phyloP scores from a whole-genome alignment of 2,888 invertebrate genomes.

The Drosophila monieri region DNA sequence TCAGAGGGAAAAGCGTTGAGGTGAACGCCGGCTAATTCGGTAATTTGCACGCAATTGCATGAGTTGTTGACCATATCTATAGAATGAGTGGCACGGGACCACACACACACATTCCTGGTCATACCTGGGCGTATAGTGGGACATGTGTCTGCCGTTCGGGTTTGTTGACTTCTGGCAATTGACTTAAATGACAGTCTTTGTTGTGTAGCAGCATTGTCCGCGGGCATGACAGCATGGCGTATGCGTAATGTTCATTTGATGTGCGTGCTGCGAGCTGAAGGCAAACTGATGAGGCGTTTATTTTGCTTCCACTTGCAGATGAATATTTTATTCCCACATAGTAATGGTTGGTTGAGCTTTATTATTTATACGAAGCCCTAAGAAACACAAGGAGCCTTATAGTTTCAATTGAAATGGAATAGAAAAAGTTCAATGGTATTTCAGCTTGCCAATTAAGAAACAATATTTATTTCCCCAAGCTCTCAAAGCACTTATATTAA shows the following conservation, averaged over 20 bases:
- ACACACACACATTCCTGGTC: constrained; percentile 2
- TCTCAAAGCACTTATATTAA: background rate
- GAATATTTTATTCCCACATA: background rate
- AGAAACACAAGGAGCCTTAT: background rate
- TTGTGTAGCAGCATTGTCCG: constrained; percentile 58
- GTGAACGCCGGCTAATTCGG: constrained; percentile 72
- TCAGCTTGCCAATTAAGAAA: background rate
- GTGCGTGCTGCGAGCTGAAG: constrained; percentile 61
- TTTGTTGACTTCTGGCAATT: constrained; percentile 74
- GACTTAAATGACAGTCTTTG: constrained; percentile 75
- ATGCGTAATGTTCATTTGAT: constrained; percentile 76
- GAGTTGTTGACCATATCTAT: constrained; percentile 78
- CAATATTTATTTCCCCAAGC: background rate
- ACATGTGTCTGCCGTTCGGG: constrained; percentile 31
- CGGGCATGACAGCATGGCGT: constrained; percentile 58
- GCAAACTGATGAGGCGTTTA: constrained; percentile 48
- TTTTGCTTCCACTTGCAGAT: constrained; percentile 22
- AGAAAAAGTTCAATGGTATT: background rate
- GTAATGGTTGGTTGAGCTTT: background rate
- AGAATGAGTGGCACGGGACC: constrained; percentile 59
- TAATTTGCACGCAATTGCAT: constrained; percentile 79
- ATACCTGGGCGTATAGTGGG: constrained; percentile 14
- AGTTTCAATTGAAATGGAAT: background rate
- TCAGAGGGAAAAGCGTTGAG: constrained; percentile 68
- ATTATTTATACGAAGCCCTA: background rate